Base-by-base conservation (phyloP, 2,888 invertebrate species). In the Sussaba pulchella region DNA sequence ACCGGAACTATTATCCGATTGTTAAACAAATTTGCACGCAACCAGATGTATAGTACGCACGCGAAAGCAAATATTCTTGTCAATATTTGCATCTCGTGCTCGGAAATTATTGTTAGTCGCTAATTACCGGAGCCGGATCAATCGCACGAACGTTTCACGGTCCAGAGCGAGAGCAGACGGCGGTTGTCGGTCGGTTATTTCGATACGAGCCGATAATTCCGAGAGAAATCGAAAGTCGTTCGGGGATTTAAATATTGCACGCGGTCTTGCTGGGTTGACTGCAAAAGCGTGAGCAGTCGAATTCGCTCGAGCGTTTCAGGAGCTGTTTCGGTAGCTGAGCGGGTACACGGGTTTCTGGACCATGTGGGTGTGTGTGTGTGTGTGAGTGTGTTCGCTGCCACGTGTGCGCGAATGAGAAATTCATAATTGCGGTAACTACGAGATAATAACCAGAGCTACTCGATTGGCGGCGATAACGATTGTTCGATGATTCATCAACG, bases 161-260 rank as follows among this genome's bases (percentile, higher is more conserved):
- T 81, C 77, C 81, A 77, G 36, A 21, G 70, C 41, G 77, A 45
- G 10, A 69, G 14, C 41, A 39, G 21, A n/a, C 39, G 61, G 50
- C 71, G 52, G 45, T 41, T 41, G 39, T 41, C n/a, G n/a, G 24
- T 24, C 17, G 12, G 36, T 41, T 26, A 52, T 72, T 81, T 76
- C 66, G 76, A 69, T 63, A 70, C 79, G n/a, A n/a, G 81, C 66
- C 73, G 67, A 82, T 83, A 81, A 81, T 78, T 59, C 73, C 73
- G 63, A 71, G 82, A 73, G 76, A 83, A 82, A 83, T 81, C 78
- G 83, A 83, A 83, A 83, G 83, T 83, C 76, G 83, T 81, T 82
- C 72, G 67, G 59, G 47, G 75, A 43, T 72, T 76, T 63, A 63
- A 67, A 81, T 31, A 78, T 67, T 63, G 36, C 54, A 59, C 66